These are phyloP conservation scores for Oreotragus oreotragus DNA, from an alignment of 2,113 vertebrate genomes.

Conservation along the genomic window DNA sequence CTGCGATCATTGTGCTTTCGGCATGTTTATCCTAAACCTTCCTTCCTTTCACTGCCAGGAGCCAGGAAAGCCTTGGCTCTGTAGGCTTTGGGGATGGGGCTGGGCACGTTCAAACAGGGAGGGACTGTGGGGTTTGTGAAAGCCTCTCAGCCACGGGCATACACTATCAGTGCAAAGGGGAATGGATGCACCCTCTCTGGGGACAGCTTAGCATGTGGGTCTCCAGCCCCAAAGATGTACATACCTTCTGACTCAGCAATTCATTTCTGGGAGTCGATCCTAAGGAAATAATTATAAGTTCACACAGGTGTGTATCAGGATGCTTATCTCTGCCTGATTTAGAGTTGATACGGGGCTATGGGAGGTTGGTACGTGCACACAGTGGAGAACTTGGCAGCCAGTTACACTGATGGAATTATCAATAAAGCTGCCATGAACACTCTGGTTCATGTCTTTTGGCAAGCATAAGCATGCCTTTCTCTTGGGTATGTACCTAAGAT, in stretches of 20 bases:
- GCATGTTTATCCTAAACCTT: constrained; percentile 74
- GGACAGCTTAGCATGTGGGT: neutral
- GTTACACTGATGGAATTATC: neutral
- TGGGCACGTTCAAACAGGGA: neutral
- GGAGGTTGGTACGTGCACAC: neutral
- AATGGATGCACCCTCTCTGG: neutral
- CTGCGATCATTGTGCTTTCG: constrained; percentile 65
- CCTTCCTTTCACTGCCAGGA: constrained; percentile 77
- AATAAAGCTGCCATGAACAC: neutral
- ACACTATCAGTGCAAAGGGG: neutral
- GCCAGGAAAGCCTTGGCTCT: constrained; percentile 74
- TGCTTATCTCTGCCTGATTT: neutral
- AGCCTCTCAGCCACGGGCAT: neutral
- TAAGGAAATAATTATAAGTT: neutral
- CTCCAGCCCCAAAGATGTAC: neutral
- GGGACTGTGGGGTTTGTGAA: neutral
- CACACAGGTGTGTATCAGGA: neutral
- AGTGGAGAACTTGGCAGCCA: neutral
- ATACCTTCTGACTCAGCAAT: neutral
- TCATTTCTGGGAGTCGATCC: neutral
- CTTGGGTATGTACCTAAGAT: neutral
- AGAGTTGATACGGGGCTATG: neutral
- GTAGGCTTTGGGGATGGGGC: neutral
- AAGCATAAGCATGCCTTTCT: neutral
- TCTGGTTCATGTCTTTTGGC: neutral